Evolutionary conservation across 2,888 invertebrate species (phyloP).

Genomic region (Drosophila mimetica): DNA sequence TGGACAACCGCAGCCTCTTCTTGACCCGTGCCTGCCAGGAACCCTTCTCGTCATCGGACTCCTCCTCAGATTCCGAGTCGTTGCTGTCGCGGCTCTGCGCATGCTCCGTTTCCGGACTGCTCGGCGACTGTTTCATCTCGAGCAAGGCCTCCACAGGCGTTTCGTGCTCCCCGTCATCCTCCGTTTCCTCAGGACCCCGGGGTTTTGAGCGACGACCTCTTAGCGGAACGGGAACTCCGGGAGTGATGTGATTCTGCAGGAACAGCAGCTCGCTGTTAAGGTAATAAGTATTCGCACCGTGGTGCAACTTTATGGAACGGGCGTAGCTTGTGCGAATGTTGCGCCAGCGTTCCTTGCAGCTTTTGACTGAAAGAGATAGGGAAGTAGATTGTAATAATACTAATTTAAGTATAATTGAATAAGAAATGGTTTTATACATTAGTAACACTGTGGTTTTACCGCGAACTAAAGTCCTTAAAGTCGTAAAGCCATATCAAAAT

Average conservation of each 20-base stretch:
- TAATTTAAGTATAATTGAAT: no score
- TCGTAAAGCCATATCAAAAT: no score
- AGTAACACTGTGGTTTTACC: no score
- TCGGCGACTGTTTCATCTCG: slow-evolving; percentile 6
- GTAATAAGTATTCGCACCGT: slow-evolving; percentile 73
- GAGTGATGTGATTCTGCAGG: slow-evolving; percentile 75
- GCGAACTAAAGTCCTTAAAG: no score
- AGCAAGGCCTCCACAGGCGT: not conserved
- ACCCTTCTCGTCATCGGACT: slow-evolving; percentile 11
- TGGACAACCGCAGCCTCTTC: slow-evolving; percentile 46
- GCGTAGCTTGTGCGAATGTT: slow-evolving; percentile 83
- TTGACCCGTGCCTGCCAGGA: slow-evolving; percentile 24
- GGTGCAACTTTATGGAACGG: slow-evolving; percentile 81
- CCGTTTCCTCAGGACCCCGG: slow-evolving; percentile 35
- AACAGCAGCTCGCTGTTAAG: slow-evolving; percentile 76
- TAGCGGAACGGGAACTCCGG: slow-evolving; percentile 60
- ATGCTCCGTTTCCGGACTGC: slow-evolving; percentile 14
- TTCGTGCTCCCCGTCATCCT: slow-evolving; percentile 25
- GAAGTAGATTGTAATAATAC: no score
- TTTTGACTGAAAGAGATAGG: slow-evolving; percentile 61
- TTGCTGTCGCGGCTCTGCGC: slow-evolving; percentile 12
- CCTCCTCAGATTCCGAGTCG: slow-evolving; percentile 25
- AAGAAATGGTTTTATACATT: no score
- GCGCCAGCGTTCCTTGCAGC: slow-evolving; percentile 82
- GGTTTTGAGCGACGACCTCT: slow-evolving; percentile 52